phyloP scores from a whole-genome alignment of 1,140 invertebrate species.

The Pogonomyrmex barbatus region DNA sequence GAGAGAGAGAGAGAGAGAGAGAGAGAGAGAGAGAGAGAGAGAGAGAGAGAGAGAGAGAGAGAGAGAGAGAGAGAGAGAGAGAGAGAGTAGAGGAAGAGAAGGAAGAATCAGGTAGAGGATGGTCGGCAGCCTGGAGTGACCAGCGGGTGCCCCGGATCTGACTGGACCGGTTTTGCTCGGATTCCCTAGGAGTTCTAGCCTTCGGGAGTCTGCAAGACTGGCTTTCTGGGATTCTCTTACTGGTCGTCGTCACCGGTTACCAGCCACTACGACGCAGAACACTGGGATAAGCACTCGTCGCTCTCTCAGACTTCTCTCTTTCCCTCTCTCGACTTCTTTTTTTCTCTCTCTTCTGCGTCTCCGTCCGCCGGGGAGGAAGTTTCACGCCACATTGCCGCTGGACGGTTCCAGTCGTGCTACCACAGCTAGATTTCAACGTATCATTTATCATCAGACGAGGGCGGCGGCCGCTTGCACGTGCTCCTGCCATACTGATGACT shows the following conservation, averaged over 20 bases:
- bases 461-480: slow-evolving; percentile 34
- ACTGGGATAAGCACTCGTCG: slow-evolving; percentile 55
- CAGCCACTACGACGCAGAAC: slow-evolving; percentile 47
- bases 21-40: too few species aligned
- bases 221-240: slow-evolving; percentile 69
- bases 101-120: slow-evolving; percentile 76
- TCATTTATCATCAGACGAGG: slow-evolving; percentile 74
- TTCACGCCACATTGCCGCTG: slow-evolving; percentile 77
- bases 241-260: slow-evolving; percentile 66
- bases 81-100: slow-evolving; percentile 28
- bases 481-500: slow-evolving; percentile 62
- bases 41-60: slow-evolving; percentile 12
- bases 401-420: slow-evolving; percentile 63
- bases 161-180: slow-evolving; percentile 82
- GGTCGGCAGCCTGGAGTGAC: slow-evolving; percentile 70
- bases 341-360: slow-evolving; percentile 45
- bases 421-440: slow-evolving; percentile 69
- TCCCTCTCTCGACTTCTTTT: slow-evolving; percentile 56
- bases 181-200: slow-evolving; percentile 83
- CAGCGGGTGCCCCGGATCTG: slow-evolving; percentile 83
- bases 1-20: background rate
- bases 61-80: slow-evolving; percentile 26
- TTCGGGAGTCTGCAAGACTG: slow-evolving; percentile 75
- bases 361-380: slow-evolving; percentile 76
- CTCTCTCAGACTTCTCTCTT: slow-evolving; percentile 54